Base-by-base conservation (phyloP, 2,113 vertebrate genomes). In the Synodontis membranacea region DNA sequence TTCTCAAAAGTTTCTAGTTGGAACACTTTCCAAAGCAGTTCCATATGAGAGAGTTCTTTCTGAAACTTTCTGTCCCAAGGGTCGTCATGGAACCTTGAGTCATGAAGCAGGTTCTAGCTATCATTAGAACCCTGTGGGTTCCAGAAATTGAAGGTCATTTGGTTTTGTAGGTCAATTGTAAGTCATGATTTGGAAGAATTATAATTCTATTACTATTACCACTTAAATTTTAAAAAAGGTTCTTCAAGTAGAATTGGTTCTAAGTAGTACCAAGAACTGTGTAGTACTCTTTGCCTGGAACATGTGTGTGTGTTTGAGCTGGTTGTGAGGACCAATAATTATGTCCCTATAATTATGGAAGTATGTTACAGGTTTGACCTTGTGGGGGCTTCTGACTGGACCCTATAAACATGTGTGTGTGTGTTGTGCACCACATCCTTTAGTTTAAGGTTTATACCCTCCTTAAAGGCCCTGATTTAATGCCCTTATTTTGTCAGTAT, bases 401-500 rank as follows among this genome's bases (percentile, higher is more conserved):
- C 42, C 44, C 17, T 48, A 76, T 76, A 48, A 76, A n/a, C 25
- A 21, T 39, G 31, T 66, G 42, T 44, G 37, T 84, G 64, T 84
- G 66, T 44, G 14, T 44, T 34, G 72, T 56, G 34, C 19, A 42
- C 76, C 9, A 79, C 15, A 21, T 54, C n/a, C 28, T 54, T 80
- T 39, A 72, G 21, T 34, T 56, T 50, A 44, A 42, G 25, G 17
- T 54, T 34, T 15, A 12, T 39, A 52, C 25, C 11, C 66, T 52
- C 37, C 39, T 28, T 76, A 31, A 75, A 68, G 60, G 4, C 11
- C 52, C 31, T 80, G 79, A 80, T 80, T 80, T 72, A 84, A 25
- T 84, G 31, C 66, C 39, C 28, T 39, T 84, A 56, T 74, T 84
- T 74, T 56, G 68, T 48, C 54, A 72, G 70, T 44, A 56, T 56